Evolutionary conservation across 2,888 invertebrate species (phyloP).

Genomic region (Cryptocheilus praepositus): DNA sequence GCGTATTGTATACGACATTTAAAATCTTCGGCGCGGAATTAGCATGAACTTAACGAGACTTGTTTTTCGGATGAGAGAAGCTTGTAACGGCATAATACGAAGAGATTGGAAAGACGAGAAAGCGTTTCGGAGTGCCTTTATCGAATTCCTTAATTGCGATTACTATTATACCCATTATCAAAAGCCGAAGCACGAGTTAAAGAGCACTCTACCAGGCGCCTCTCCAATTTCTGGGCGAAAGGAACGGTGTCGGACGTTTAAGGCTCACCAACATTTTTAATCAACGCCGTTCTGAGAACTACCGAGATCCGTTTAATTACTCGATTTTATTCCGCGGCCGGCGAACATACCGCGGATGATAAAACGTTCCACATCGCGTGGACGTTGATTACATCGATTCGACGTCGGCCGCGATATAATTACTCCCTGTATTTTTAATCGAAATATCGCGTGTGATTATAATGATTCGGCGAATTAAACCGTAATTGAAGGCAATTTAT

Average conservation of each 20-base stretch:
- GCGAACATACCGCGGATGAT: not conserved
- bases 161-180: slow-evolving; percentile 4
- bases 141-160: no score
- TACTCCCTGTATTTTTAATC: not conserved
- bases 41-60: no score
- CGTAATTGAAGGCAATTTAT: not conserved
- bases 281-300: not conserved
- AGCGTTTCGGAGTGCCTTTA: no score
- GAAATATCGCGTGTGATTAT: slow-evolving; percentile 2
- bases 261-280: slow-evolving; percentile 1
- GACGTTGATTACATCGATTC: slow-evolving; percentile 8
- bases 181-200: not conserved
- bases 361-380: not conserved
- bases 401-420: slow-evolving; percentile 3
- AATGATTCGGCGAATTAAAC: not conserved
- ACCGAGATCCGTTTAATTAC: slow-evolving; percentile 2
- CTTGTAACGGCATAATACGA: no score
- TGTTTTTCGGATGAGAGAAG: no score
- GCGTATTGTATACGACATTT: no score
- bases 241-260: not conserved
- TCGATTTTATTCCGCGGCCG: not conserved
- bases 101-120: no score
- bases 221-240: not conserved
- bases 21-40: no score
- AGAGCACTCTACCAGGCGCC: not conserved